These are phyloP conservation scores for Anguilla marmorata DNA, from an alignment of 2,797 vertebrate species.

Conservation along the genomic window DNA sequence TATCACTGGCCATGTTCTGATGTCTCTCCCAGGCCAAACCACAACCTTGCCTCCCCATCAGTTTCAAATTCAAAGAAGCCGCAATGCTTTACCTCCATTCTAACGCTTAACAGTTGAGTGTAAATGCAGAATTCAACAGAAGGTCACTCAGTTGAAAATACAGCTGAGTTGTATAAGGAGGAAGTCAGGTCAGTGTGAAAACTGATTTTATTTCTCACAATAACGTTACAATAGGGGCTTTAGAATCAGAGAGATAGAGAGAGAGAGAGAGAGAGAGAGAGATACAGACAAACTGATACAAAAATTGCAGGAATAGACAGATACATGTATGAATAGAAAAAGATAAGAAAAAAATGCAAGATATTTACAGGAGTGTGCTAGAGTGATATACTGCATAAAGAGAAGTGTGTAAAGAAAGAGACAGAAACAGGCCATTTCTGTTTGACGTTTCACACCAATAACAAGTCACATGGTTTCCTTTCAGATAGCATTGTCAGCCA, in stretches of 20 bases:
- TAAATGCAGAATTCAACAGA: not conserved
- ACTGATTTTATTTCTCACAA: conserved; percentile 21
- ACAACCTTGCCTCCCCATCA: not conserved
- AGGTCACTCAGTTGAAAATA: not conserved
- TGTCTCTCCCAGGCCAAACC: not conserved
- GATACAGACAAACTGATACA: conserved; percentile 18
- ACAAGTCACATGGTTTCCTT: not conserved
- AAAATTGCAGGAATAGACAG: not conserved
- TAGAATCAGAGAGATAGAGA: not conserved
- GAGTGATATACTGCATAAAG: not conserved
- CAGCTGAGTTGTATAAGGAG: not conserved
- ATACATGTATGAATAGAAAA: conserved; percentile 31
- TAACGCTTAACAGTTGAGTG: not conserved
- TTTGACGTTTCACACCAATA: conserved; percentile 1
- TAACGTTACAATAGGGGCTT: conserved; percentile 23
- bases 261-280: not conserved
- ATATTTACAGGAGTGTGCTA: not conserved
- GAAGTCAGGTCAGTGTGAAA: not conserved
- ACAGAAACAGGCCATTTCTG: not conserved
- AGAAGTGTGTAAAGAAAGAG: not conserved
- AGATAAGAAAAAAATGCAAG: not conserved
- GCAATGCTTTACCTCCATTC: not conserved
- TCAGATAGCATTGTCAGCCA: conserved; percentile 9
- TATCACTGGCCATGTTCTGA: not conserved
- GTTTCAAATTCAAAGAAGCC: not conserved